These are phyloP conservation scores for Ametastegia equiseti DNA, from an alignment of 2,888 invertebrate genomes.

Conservation along the genomic window DNA sequence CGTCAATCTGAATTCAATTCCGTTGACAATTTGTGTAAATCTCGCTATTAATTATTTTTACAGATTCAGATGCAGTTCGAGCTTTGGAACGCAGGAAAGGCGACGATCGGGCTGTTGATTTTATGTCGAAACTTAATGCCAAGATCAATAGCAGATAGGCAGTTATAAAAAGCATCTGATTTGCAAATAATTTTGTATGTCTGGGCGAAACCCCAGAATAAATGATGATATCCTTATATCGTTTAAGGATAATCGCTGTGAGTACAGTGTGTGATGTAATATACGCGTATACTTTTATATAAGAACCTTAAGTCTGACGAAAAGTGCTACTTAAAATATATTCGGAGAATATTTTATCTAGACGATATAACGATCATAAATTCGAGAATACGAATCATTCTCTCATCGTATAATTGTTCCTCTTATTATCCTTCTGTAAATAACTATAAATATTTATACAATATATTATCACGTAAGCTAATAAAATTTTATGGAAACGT, in stretches of 20 bases:
- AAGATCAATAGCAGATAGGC: slow-evolving; percentile 74
- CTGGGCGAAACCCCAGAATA: not conserved
- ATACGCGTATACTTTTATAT: not conserved
- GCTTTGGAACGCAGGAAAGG: slow-evolving; percentile 90
- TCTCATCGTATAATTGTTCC: not conserved
- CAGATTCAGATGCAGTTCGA: slow-evolving; percentile 85
- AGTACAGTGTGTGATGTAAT: not conserved
- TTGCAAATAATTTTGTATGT: not conserved
- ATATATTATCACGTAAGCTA: too few species aligned
- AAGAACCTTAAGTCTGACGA: slow-evolving; percentile 34
- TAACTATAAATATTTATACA: too few species aligned
- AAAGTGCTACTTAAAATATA: slow-evolving; percentile 41
- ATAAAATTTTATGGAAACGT: too few species aligned
- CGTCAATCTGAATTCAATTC: slow-evolving; percentile 31
- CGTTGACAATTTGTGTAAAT: slow-evolving; percentile 38
- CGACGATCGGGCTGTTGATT: slow-evolving; percentile 93
- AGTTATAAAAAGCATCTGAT: not conserved
- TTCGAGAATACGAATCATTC: not conserved
- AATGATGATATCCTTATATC: not conserved
- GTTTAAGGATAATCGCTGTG: not conserved
- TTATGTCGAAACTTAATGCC: slow-evolving; percentile 88
- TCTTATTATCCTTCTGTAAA: slow-evolving; percentile 21
- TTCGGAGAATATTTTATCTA: not conserved
- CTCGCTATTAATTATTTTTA: slow-evolving; percentile 60
- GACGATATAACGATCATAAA: not conserved